phyloP scores from a whole-genome alignment of 2,113 vertebrate species.

The Meriones unguiculatus region DNA sequence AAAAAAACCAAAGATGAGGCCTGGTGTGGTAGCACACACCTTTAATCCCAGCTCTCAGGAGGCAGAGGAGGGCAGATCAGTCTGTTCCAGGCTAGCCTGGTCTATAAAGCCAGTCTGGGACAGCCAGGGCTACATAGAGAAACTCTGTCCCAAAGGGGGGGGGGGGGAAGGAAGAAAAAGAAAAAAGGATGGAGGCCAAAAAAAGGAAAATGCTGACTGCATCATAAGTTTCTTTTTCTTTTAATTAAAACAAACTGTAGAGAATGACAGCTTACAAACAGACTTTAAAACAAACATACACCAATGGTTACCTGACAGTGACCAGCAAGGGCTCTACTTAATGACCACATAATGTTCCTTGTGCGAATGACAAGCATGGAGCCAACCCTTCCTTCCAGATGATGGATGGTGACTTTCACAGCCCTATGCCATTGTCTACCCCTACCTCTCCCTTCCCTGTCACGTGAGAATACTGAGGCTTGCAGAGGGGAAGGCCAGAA shows the following conservation, averaged over 20 bases:
- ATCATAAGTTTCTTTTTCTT: background rate
- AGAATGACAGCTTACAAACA: background rate
- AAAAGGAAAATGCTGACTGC: background rate
- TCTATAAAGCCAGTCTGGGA: too few relatives aligned
- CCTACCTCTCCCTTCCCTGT: background rate
- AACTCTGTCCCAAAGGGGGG: too few relatives aligned
- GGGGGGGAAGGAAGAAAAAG: too few relatives aligned
- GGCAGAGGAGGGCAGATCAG: too few relatives aligned
- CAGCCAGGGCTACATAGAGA: too few relatives aligned
- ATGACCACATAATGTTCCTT: background rate
- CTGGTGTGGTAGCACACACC: too few relatives aligned
- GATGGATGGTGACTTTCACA: background rate
- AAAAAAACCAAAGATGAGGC: background rate
- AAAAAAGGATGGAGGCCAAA: background rate
- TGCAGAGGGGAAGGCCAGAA: background rate
- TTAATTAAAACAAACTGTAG: slow-evolving; percentile 22
- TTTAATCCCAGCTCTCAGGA: too few relatives aligned
- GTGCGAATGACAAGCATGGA: rapidly evolving
- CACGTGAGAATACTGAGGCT: background rate
- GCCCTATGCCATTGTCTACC: background rate
- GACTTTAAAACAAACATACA: background rate
- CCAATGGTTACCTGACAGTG: background rate
- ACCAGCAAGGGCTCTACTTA: background rate
- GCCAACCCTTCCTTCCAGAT: background rate
- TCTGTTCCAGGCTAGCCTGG: too few relatives aligned